These are phyloP conservation scores for Pungitius pungitius DNA, from an alignment of 2,113 vertebrate species.

Conservation along the genomic window DNA sequence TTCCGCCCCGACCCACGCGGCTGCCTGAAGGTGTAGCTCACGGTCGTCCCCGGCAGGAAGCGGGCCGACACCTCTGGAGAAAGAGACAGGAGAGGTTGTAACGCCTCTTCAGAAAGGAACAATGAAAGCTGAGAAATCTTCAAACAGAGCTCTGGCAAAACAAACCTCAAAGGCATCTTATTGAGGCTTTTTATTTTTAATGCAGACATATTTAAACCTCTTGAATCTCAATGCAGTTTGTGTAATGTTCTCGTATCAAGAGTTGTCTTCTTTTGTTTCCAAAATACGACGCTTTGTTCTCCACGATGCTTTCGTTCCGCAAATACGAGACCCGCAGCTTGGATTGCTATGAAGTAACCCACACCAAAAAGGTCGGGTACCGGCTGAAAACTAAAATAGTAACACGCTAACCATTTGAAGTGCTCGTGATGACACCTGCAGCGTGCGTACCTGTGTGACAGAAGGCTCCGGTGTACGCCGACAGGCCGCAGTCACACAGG, in stretches of 20 bases:
- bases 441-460: slow-evolving; percentile 79
- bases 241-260: not conserved
- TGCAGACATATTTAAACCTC: not conserved
- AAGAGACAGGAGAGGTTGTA: slow-evolving; percentile 3
- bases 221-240: not conserved
- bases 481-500: slow-evolving; percentile 88
- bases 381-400: too few relatives aligned
- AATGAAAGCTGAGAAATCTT: not conserved
- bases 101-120: not conserved
- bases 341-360: too few relatives aligned
- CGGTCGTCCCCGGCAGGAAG: slow-evolving; percentile 85
- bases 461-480: slow-evolving; percentile 88
- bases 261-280: not conserved
- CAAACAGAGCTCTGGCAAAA: not conserved
- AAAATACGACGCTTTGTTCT: too few relatives aligned
- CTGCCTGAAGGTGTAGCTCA: slow-evolving; percentile 89
- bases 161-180: not conserved
- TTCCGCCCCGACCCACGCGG: slow-evolving; percentile 85
- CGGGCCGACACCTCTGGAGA: slow-evolving; percentile 89
- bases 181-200: not conserved
- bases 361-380: too few relatives aligned
- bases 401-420: too few relatives aligned
- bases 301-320: too few relatives aligned
- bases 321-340: too few relatives aligned
- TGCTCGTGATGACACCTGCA: too few relatives aligned